Conservation (phyloP, 2,113 vertebrate genomes). For the Cynopterus brachyotis region DNA sequence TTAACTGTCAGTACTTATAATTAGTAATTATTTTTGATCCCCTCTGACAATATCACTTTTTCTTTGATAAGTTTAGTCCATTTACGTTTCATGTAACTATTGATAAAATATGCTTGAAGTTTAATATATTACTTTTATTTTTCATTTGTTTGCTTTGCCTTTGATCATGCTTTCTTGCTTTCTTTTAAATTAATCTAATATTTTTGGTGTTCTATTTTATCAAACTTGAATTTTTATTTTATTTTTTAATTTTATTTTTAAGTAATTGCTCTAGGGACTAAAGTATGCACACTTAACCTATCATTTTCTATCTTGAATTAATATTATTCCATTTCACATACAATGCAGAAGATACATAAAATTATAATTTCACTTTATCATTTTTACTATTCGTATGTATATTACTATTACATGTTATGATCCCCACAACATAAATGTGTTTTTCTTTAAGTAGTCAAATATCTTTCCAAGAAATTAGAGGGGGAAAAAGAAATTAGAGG, state of each 20-base stretch:
- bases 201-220: neutral
- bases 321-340: neutral
- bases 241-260: neutral
- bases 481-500: neutral
- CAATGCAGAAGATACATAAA: neutral
- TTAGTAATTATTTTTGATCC: neutral
- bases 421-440: neutral
- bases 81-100: neutral
- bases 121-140: neutral
- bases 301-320: neutral
- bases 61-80: neutral
- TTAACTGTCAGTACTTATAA: neutral
- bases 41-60: neutral
- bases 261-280: neutral
- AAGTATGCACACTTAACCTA: neutral
- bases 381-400: neutral
- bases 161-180: neutral
- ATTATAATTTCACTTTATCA: neutral
- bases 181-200: neutral
- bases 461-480: neutral
- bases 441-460: neutral
- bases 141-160: neutral
- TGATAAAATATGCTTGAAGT: neutral
- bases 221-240: neutral
- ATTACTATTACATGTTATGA: neutral